Conservation (phyloP, 2,888 invertebrate species). For the Poecilus cupreus region DNA sequence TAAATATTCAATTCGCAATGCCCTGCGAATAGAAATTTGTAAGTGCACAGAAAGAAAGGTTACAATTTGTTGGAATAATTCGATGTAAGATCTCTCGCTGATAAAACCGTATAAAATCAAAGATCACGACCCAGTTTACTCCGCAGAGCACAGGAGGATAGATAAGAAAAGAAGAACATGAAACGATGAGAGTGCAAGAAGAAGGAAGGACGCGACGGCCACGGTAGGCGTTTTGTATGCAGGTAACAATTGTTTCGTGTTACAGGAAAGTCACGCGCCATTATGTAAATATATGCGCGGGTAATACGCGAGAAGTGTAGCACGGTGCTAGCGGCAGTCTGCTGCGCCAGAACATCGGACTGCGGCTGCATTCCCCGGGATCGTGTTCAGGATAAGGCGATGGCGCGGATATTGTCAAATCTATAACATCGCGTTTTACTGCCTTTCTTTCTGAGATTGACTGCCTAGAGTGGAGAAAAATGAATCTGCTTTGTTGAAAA, state of each 20-base stretch:
- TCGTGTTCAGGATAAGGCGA: background rate
- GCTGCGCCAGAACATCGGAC: constrained; percentile 6
- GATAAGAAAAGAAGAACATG: background rate
- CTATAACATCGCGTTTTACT: background rate
- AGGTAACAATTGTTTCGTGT: constrained; percentile 56
- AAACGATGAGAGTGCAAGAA: background rate
- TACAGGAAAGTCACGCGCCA: constrained; percentile 63
- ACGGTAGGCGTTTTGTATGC: constrained; percentile 50
- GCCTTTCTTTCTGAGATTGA: too few relatives aligned
- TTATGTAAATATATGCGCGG: constrained; percentile 66
- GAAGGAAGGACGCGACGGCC: background rate
- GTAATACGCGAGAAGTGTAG: constrained; percentile 60
- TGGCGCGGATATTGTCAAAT: background rate
- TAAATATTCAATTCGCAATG: too few relatives aligned
- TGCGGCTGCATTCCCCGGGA: background rate
- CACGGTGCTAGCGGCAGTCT: constrained; percentile 17
- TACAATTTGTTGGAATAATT: too few relatives aligned
- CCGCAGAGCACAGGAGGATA: background rate
- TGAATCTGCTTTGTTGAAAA: too few relatives aligned
- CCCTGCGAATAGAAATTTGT: background rate
- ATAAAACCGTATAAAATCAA: background rate
- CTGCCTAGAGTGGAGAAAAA: too few relatives aligned
- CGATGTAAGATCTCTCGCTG: background rate
- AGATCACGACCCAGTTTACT: constrained; percentile 2
- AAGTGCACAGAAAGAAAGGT: background rate